Base-by-base conservation (phyloP, 37 sponge, comb jelly and placozoan genomes). In the Beroe forskalii region DNA sequence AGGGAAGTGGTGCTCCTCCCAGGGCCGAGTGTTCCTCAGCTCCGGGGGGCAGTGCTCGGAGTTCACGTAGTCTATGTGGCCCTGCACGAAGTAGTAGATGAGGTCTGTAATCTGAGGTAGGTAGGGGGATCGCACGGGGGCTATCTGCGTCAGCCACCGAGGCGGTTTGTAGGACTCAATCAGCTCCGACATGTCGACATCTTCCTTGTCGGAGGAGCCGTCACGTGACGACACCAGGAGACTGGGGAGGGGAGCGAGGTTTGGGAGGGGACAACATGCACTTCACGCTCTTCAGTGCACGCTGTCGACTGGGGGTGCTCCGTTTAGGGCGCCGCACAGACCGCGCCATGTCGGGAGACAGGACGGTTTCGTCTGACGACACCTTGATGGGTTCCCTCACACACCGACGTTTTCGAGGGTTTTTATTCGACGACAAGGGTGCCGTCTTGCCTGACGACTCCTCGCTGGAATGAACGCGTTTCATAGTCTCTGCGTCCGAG, bases 71-170 rank as follows among this genome's bases (percentile, higher is more conserved):
- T 72, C 75, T 39, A 38, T 72, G 75, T 72, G 75, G 3, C 75
- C 75, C 22, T 72, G 75, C 22, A 72, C 75, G 40, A 72, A 72
- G 20, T 72, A 72, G 75, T 72, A 72, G 36, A 72, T 37, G 19
- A 30, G 23, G 20, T 72, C 75, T 35, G 75, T 36, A 35, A 72
- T 37, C 20, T 72, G 75, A 20, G 75, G 75, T 36, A 72, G 75
- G 75, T 72, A 72, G 37, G 75, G 75, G 4, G 75, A 72, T 30
- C 75, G 4, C 22, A 30, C 39, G 19, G 75, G 75, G 2, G 14
- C 31, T 4, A 72, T 72, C 39, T 72, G 75, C 8, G 75, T 72
- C 39, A 72, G 9, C 75, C 75, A 72, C 37, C 30, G 28, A 27
- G 75, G 40, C 31, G 75, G 9, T 32, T 30, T 63, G 25, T 63